Evolutionary conservation across 2,888 invertebrate species (phyloP).

Genomic region (Chaetogeoica ovagalla): DNA sequence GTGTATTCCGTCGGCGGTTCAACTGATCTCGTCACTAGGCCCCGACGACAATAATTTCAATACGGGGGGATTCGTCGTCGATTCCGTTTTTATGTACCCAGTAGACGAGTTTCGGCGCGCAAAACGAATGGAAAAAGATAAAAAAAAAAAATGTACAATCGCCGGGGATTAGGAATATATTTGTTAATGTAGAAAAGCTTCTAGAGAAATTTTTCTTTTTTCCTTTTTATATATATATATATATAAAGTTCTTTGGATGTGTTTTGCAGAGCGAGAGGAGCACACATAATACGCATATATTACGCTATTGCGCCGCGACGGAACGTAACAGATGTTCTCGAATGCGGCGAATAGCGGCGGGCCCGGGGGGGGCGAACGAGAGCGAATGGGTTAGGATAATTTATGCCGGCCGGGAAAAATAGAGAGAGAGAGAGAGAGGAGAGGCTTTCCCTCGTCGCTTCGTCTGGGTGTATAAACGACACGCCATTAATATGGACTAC

Average conservation of each 20-base stretch:
- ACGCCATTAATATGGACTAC: slow-evolving; percentile 37
- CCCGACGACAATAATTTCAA: too few species aligned
- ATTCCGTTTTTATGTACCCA: too few species aligned
- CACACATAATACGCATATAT: too few species aligned
- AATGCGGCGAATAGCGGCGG: too few species aligned
- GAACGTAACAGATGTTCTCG: slow-evolving; percentile 23
- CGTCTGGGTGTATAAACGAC: slow-evolving; percentile 34
- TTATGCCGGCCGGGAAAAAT: slow-evolving; percentile 35
- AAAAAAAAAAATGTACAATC: slow-evolving; percentile 29
- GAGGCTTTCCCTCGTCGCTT: slow-evolving; percentile 17
- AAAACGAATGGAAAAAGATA: slow-evolving; percentile 29
- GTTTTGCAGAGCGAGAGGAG: too few species aligned
- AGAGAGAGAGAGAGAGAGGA: too few species aligned
- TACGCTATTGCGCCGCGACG: background rate
- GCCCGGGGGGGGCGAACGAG: too few species aligned
- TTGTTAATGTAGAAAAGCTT: slow-evolving; percentile 34
- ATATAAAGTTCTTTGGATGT: background rate
- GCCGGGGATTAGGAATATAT: slow-evolving; percentile 26
- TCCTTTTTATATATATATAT: background rate
- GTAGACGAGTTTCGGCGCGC: too few species aligned
- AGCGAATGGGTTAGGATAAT: slow-evolving; percentile 25
- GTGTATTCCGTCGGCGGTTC: too few species aligned
- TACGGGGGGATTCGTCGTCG: too few species aligned
- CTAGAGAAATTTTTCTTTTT: slow-evolving; percentile 16
- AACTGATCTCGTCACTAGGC: too few species aligned